Evolutionary conservation across 2,113 vertebrate genomes (phyloP).

Genomic region (Microcebus griseorufus): DNA sequence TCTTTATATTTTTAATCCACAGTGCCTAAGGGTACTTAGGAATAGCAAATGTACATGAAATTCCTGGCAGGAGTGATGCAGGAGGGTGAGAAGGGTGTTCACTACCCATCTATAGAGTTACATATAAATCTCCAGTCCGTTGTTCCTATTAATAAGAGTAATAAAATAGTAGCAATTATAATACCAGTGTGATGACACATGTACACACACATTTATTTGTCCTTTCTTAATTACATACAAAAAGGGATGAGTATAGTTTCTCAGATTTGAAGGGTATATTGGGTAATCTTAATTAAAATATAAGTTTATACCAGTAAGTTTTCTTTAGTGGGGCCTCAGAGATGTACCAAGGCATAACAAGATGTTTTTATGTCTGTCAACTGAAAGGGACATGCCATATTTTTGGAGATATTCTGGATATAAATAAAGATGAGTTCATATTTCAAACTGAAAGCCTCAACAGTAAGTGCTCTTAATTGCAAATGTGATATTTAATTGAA

Average conservation of each 20-base stretch:
- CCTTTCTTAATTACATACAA: neutral
- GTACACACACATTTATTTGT: neutral
- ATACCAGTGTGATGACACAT: neutral
- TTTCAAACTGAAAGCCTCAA: conserved; percentile 13
- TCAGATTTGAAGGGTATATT: neutral
- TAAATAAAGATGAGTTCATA: conserved; percentile 23
- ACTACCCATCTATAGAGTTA: neutral
- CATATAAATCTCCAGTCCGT: neutral
- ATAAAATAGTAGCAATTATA: neutral
- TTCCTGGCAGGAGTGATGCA: neutral
- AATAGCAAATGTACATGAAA: neutral
- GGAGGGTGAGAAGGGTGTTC: neutral
- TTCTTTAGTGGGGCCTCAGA: neutral
- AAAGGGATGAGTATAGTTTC: neutral
- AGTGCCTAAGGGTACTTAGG: neutral
- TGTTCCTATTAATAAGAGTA: neutral
- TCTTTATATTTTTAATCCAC: neutral
- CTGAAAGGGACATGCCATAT: neutral
- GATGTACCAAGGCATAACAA: neutral
- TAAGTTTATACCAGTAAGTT: neutral
- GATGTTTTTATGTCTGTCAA: neutral
- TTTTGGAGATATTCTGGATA: conserved; percentile 16
- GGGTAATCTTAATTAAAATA: neutral
- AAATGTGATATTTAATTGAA: neutral
- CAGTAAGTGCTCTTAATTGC: neutral